Evolutionary conservation across 2,113 vertebrate genomes (phyloP), one percentile per base, ranked within the genome.

Genomic region (Chascanopsetta lugubris): DNA sequence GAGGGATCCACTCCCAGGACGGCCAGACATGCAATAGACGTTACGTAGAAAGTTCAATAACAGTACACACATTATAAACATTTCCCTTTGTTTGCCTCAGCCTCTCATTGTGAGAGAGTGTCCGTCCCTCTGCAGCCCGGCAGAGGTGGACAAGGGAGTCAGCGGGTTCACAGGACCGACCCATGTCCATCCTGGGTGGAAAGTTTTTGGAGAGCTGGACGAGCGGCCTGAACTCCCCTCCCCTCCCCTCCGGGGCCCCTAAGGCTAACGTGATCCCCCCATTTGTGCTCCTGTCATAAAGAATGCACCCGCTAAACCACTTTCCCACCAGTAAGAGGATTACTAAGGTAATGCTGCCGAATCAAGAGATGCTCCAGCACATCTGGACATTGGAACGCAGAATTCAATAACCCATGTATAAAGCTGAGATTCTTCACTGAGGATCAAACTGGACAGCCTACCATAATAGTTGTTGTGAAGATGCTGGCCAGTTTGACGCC

Each of bases 281-380:
- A 82, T 90, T 90, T 89, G 85, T 83, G 69, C 69, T 76, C 62
- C 81, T 81, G 74, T 88, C 85, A 87, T 89, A 85, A 90, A 87
- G 88, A 90, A 88, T 89, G 83, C 69, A 45, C 80, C 66, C 53
- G 12, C 79, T 85, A 87, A 92, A 91, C 83, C 80, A 88, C 86
- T 89, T 91, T 91, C 89, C 89, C 89, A 92, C 89, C 89, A 88
- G 80, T 86, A 90, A 91, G 88, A 91, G 90, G 89, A 92, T 92
- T 92, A 92, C 82, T 57, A 85, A 82, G 80, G 90, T 86, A 88
- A 88, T 88, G 72, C 86, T 80, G 69, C 67, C 38, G 61, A 86
- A 88, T 88, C 66, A 80, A 86, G 80, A 80, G 86, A 92, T 90
- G 88, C 83, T 86, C 77, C 17, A 32, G 72, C 61, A 84, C 77